Base-by-base conservation (phyloP, 2,888 invertebrate genomes). In the Andrena hattorfiana region DNA sequence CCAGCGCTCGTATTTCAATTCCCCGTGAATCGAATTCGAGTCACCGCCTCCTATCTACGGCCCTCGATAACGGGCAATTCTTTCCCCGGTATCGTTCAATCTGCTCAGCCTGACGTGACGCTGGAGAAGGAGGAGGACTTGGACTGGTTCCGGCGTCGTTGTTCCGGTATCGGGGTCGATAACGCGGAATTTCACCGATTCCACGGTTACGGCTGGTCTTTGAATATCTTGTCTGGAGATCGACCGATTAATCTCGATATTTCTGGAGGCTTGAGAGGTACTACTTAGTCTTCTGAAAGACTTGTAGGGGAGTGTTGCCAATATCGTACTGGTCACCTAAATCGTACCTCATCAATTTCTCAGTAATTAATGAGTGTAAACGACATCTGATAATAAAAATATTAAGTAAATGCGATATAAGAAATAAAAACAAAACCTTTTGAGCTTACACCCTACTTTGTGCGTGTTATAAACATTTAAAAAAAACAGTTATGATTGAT, bases 21-120 rank as follows among this genome's bases (percentile, higher is more conserved):
- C 89, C 84, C 71, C 86, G 78, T 83, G 89, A 87, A 87, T 90
- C 91, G 88, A 90, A 91, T 91, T 91, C 90, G 89, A 91, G 89
- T 86, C 85, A 80, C 74, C 81, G 81, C 68, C 82, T 59, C 64
- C 59, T 75, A 30, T 76, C 76, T 87, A 69, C 72, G 84, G 78
- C 73, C 83, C 84, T 86, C 90, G 88, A 89, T 89, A 91, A 91
- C 88, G 88, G 23, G 56, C 81, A 89, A 88, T 91, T 91, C 88
- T 85, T 86, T 64, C 56, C 10, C 3, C 32, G 49, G n/a, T 77
- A 73, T 77, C 82, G 76, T 69, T 59, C 73, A 28, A 74, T 81
- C 83, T 69, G 69, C 3, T 67, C 23, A 49, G n/a, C 26, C 10
- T 62, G 68, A 66, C 42, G 63, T 59, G 64, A 59, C 77, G 56